Evolutionary conservation across 2,797 vertebrate species (phyloP).

Genomic region (Cebuella pygmaea): DNA sequence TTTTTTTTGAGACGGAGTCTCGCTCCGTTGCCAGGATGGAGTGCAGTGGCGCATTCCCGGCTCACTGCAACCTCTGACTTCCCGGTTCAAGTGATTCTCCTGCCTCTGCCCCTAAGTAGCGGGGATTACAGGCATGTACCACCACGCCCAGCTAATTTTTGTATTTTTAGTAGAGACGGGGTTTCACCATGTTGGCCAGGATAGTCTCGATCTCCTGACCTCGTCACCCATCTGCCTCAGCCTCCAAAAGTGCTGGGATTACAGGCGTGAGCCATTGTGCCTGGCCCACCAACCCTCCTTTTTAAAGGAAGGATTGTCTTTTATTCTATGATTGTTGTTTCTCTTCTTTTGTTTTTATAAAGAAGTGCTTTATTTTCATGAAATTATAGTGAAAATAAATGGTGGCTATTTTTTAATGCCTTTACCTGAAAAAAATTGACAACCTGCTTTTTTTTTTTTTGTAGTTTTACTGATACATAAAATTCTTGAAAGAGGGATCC

Average conservation of each 20-base stretch:
- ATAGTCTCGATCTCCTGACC: too few relatives aligned
- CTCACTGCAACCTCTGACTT: too few relatives aligned
- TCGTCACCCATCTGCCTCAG: too few relatives aligned
- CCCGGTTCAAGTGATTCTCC: too few relatives aligned
- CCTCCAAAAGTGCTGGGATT: neutral
- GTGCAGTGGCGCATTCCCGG: too few relatives aligned
- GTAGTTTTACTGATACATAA: neutral
- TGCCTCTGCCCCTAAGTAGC: too few relatives aligned
- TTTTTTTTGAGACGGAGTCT: too few relatives aligned
- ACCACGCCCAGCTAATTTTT: too few relatives aligned
- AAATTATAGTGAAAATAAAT: constrained; percentile 20
- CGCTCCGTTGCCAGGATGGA: too few relatives aligned
- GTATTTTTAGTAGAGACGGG: too few relatives aligned
- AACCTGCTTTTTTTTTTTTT: neutral
- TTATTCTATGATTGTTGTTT: neutral
- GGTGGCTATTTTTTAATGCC: neutral
- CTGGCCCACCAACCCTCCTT: neutral
- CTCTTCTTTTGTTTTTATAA: neutral
- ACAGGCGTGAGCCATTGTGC: neutral
- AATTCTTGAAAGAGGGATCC: neutral
- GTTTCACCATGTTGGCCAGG: too few relatives aligned
- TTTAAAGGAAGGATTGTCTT: constrained; percentile 6
- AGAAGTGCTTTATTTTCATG: neutral
- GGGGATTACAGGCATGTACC: too few relatives aligned
- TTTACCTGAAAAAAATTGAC: neutral